phyloP scores from a whole-genome alignment of 2,888 invertebrate species.

The Drosophila differens region DNA sequence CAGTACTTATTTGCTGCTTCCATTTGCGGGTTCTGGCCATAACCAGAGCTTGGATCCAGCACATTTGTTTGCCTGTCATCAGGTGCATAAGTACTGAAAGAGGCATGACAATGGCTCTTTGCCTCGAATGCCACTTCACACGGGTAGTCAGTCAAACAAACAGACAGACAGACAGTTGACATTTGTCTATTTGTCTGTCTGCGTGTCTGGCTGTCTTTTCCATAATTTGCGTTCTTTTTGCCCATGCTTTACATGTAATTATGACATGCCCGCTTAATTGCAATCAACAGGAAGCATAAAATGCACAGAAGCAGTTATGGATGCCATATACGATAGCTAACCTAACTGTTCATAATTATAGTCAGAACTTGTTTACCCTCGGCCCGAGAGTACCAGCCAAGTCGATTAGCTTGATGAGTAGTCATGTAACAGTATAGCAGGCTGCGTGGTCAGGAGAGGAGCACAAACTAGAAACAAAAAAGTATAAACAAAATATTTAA shows the following conservation, averaged over 20 bases:
- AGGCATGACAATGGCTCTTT: conserved; percentile 48
- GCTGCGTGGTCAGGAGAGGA: neutral
- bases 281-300: conserved; percentile 62
- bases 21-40: conserved; percentile 28
- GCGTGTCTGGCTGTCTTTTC: conserved; percentile 13
- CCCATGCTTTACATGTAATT: conserved; percentile 53
- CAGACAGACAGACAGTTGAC: conserved; percentile 8
- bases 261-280: conserved; percentile 67
- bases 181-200: conserved; percentile 2
- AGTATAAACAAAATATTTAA: neutral
- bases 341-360: conserved; percentile 50
- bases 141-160: conserved; percentile 14
- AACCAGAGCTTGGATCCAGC: conserved; percentile 25
- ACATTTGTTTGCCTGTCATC: conserved; percentile 34
- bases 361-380: conserved; percentile 31
- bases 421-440: neutral
- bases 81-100: conserved; percentile 14
- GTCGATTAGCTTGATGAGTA: conserved; percentile 3
- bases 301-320: conserved; percentile 46
- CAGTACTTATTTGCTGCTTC: conserved; percentile 19
- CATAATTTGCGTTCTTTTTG: conserved; percentile 55
- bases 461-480: neutral
- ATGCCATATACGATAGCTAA: conserved; percentile 26
- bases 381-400: neutral
- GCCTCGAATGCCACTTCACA: conserved; percentile 44